Conservation (phyloP, 1,140 invertebrate species). For the Sitobion miscanthi region DNA sequence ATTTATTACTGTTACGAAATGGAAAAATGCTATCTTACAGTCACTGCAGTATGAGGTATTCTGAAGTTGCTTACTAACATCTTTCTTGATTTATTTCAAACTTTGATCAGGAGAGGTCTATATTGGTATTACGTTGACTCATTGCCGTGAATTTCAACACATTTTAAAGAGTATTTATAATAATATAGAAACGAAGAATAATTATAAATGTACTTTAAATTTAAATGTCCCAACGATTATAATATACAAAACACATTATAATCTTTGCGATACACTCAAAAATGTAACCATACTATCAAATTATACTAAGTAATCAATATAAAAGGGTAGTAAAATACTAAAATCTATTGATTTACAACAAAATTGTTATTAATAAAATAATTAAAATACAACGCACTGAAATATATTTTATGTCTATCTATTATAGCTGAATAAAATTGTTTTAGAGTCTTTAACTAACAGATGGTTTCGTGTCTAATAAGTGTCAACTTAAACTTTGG, state of each 20-base stretch:
- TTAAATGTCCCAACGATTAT: too few species aligned
- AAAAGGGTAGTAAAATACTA: not conserved
- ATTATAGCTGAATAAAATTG: not conserved
- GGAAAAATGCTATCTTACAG: too few species aligned
- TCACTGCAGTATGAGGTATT: not conserved
- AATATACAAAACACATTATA: too few species aligned
- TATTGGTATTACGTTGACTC: too few species aligned
- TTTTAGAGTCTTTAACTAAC: not conserved
- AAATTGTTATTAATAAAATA: not conserved
- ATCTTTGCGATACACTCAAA: not conserved
- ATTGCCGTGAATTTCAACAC: too few species aligned
- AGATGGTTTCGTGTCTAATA: not conserved
- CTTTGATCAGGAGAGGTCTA: too few species aligned
- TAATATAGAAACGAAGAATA: too few species aligned
- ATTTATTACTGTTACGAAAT: too few species aligned
- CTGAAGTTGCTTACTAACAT: not conserved
- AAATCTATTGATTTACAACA: not conserved
- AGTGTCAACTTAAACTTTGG: not conserved
- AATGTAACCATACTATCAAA: not conserved
- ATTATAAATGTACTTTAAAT: too few species aligned
- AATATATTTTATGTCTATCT: not conserved
- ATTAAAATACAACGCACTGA: not conserved
- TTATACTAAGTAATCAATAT: not conserved
- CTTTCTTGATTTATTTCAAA: too few species aligned
- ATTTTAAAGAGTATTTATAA: too few species aligned